phyloP scores from a whole-genome alignment of 2,113 vertebrate genomes.

The Osmerus mordax region DNA sequence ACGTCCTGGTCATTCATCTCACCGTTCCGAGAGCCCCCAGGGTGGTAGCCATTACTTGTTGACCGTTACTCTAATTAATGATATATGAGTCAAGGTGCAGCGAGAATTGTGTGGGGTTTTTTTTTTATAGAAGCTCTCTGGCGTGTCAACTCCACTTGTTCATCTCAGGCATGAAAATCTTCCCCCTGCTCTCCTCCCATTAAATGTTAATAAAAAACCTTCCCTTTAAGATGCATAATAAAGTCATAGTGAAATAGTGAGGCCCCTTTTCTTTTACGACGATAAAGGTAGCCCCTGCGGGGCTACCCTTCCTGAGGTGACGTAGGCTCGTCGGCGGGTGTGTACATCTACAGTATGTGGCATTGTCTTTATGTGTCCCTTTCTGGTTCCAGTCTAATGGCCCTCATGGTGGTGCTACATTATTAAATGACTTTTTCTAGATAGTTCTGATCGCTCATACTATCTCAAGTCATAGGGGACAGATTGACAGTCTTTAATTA shows the following conservation, averaged over 20 bases:
- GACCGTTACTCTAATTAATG: conserved; percentile 27
- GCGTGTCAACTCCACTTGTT: neutral
- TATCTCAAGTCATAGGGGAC: conserved; percentile 2
- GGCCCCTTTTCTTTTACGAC: neutral
- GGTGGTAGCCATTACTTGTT: conserved; percentile 17
- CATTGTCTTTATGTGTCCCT: neutral
- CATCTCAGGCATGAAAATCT: neutral
- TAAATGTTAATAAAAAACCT: conserved; percentile 8
- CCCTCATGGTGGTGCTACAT: neutral
- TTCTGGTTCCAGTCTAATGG: neutral
- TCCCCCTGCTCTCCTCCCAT: neutral
- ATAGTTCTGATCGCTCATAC: conserved; percentile 3
- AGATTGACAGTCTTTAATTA: conserved; percentile 8
- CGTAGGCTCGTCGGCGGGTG: neutral
- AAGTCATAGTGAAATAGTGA: neutral
- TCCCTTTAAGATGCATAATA: conserved; percentile 6
- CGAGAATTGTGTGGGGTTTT: neutral
- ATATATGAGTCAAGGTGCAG: conserved; percentile 16
- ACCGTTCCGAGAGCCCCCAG: too few species aligned
- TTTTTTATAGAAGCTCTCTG: neutral
- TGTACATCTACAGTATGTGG: neutral
- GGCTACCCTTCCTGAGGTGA: neutral
- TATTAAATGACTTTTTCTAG: neutral
- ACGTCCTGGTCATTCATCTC: too few species aligned
- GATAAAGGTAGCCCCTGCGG: neutral